Evolutionary conservation across 2,113 vertebrate species (phyloP).

Genomic region (Seriola aureovittata): DNA sequence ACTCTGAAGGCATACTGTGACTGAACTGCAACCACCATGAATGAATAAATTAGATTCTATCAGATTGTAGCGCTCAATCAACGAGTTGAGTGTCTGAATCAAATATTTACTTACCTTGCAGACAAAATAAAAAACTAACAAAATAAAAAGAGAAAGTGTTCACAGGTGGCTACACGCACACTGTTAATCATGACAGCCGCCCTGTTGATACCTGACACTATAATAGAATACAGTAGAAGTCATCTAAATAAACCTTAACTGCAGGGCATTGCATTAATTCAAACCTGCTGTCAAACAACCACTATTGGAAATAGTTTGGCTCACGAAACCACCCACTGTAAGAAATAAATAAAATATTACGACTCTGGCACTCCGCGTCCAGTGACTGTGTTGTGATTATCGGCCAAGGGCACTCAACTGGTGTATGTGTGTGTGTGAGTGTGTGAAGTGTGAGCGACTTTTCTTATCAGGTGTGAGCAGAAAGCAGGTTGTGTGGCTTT

Average conservation of each 20-base stretch:
- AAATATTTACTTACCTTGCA: conserved; percentile 53
- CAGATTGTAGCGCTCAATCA: background rate
- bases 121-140: background rate
- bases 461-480: conserved; percentile 61
- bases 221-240: background rate
- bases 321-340: conserved; percentile 7
- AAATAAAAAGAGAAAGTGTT: background rate
- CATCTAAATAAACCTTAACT: background rate
- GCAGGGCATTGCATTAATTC: background rate
- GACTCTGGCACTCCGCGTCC: conserved; percentile 7
- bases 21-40: background rate
- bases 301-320: conserved; percentile 6
- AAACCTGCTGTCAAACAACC: conserved; percentile 29
- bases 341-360: conserved; percentile 27
- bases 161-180: background rate
- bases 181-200: conserved; percentile 2
- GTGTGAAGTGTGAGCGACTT: conserved; percentile 30
- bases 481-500: conserved; percentile 15
- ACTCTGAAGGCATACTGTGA: background rate
- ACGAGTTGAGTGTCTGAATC: background rate
- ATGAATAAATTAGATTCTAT: background rate
- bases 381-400: conserved; percentile 18
- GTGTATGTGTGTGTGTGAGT: background rate
- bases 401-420: conserved; percentile 26
- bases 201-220: background rate